Evolutionary conservation across 2,113 vertebrate species (phyloP).

Genomic region (Alces alces): DNA sequence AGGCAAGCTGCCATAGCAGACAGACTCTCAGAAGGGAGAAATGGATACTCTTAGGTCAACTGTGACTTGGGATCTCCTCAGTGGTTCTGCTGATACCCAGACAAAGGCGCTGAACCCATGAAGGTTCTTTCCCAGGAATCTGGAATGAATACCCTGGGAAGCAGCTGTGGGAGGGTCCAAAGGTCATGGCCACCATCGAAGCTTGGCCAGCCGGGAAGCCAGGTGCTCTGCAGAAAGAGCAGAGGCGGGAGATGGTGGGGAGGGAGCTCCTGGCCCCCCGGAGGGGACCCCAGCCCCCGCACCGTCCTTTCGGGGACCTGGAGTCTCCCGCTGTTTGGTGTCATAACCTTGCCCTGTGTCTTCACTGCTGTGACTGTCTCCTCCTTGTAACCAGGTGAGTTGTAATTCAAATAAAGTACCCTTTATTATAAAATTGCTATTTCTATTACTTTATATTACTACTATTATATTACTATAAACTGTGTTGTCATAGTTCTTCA

Average conservation of each 20-base stretch:
- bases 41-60: not conserved
- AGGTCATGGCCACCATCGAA: not conserved
- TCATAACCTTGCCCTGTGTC: not conserved
- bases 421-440: not conserved
- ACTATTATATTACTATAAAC: not conserved
- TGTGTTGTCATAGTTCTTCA: not conserved
- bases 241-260: not conserved
- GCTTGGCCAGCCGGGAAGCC: not conserved
- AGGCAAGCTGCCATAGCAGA: not conserved
- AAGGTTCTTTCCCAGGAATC: not conserved
- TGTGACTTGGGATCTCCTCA: not conserved
- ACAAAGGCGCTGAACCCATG: not conserved
- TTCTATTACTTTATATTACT: not conserved
- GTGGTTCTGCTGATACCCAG: not conserved
- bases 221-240: rapidly evolving
- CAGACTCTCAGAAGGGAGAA: not conserved
- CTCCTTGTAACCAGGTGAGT: not conserved
- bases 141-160: not conserved
- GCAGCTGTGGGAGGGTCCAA: not conserved
- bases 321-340: not conserved
- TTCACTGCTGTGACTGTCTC: not conserved
- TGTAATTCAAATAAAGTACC: not conserved
- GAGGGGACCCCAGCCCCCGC: rapidly evolving
- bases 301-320: rapidly evolving
- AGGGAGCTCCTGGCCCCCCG: rapidly evolving